Evolutionary conservation across 2,888 invertebrate genomes (phyloP).

Genomic region (Cataglyphis rosenhaueri): DNA sequence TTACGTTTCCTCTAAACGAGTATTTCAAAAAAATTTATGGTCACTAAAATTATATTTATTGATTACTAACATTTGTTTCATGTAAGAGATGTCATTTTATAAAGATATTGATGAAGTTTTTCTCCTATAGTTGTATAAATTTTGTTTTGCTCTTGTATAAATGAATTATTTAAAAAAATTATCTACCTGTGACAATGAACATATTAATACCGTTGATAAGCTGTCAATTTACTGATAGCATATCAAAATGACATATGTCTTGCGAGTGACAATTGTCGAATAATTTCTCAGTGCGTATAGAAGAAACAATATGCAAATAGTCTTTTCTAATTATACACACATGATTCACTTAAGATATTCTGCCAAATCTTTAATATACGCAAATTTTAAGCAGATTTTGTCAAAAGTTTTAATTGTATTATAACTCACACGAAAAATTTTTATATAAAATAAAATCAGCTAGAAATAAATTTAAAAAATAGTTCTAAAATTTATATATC

Average conservation of each 20-base stretch:
- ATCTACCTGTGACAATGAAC: not conserved
- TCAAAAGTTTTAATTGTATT: not conserved
- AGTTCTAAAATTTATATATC: not conserved
- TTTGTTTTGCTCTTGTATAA: not conserved
- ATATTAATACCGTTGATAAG: not conserved
- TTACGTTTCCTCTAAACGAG: not conserved
- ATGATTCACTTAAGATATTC: not conserved
- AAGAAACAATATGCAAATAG: not conserved
- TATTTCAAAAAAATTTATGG: not conserved
- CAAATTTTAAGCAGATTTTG: slow-evolving; percentile 8
- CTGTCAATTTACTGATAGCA: not conserved
- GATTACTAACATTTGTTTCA: not conserved
- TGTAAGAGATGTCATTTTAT: not conserved
- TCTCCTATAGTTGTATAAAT: not conserved
- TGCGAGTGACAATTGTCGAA: not conserved
- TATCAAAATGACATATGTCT: not conserved
- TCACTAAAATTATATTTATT: not conserved
- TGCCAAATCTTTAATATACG: not conserved
- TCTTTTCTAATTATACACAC: not conserved
- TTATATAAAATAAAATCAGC: not conserved
- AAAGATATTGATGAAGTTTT: not conserved
- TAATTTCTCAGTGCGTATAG: not conserved
- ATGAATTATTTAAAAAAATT: not conserved
- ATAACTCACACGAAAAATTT: not conserved
- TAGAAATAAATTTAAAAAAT: not conserved